Evolutionary conservation across 2,113 vertebrate species (phyloP).

Genomic region (Corapipo altera): DNA sequence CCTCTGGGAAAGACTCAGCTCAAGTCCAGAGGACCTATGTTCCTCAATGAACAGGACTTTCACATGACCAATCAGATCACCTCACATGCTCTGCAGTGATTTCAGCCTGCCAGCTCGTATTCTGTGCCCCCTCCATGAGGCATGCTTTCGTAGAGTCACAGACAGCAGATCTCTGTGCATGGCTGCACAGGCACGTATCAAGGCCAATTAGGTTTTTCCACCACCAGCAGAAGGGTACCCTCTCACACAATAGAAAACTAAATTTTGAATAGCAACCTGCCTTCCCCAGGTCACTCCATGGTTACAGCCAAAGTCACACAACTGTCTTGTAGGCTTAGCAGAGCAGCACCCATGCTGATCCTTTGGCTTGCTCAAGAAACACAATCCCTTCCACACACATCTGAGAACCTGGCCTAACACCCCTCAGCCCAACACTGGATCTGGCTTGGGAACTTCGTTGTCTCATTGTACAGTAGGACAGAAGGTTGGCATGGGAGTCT

Average conservation of each 20-base stretch:
- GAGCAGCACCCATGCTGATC: background rate
- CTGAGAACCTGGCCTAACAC: background rate
- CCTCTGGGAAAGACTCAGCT: background rate
- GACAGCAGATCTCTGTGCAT: background rate
- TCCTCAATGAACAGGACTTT: background rate
- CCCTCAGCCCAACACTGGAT: background rate
- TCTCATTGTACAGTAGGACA: background rate
- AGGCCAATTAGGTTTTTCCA: background rate
- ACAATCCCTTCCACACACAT: background rate
- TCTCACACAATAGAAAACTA: background rate
- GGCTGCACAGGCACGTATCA: background rate
- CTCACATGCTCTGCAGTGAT: background rate
- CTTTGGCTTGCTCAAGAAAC: background rate
- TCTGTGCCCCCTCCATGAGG: background rate
- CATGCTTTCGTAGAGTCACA: background rate
- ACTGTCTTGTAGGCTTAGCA: background rate
- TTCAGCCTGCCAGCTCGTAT: background rate
- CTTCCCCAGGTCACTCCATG: background rate
- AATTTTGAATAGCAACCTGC: background rate
- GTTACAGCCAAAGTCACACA: background rate
- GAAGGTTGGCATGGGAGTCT: background rate
- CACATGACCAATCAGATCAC: accelerated
- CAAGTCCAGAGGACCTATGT: background rate
- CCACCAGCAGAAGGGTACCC: accelerated
- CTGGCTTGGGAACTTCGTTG: background rate